Percentiles rank a stretch among this genome's conserved stretches.
Conservation (phyloP, 2,888 invertebrate species). For the Abrostola tripartita region DNA sequence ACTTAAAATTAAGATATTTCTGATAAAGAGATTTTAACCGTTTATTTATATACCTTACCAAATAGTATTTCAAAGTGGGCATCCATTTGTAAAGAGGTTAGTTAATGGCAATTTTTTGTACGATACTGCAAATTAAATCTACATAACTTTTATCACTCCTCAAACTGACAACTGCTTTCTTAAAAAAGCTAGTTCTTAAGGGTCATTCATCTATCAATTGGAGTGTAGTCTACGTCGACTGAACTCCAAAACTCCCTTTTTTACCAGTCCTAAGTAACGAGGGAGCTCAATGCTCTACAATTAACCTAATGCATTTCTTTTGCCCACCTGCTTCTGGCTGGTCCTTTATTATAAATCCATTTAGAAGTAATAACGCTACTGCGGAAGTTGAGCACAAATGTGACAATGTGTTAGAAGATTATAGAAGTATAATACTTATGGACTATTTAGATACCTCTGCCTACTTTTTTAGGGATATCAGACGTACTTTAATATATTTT, state of each 20-base stretch:
- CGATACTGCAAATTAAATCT: too few relatives aligned
- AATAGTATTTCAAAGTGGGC: too few relatives aligned
- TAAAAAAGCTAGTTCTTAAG: too few relatives aligned
- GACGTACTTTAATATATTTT: too few relatives aligned
- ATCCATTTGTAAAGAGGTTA: too few relatives aligned
- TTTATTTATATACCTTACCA: too few relatives aligned
- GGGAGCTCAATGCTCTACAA: constrained; percentile 66
- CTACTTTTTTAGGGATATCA: too few relatives aligned
- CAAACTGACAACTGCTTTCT: neutral
- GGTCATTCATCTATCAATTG: neutral
- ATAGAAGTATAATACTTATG: constrained; percentile 15
- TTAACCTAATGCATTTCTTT: constrained; percentile 81
- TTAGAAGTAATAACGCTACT: constrained; percentile 66
- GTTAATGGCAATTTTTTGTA: too few relatives aligned
- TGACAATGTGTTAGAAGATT: constrained; percentile 6
- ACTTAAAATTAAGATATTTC: too few relatives aligned
- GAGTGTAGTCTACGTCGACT: neutral
- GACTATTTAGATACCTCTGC: neutral
- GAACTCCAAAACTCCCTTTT: constrained; percentile 42
- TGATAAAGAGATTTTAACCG: too few relatives aligned
- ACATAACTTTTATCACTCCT: too few relatives aligned
- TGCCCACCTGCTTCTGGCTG: constrained; percentile 25
- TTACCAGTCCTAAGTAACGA: constrained; percentile 67
- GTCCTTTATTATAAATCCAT: constrained; percentile 82
- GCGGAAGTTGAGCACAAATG: constrained; percentile 22